Evolutionary conservation across 2,888 invertebrate genomes (phyloP).

Genomic region (Cephus rjabovi): DNA sequence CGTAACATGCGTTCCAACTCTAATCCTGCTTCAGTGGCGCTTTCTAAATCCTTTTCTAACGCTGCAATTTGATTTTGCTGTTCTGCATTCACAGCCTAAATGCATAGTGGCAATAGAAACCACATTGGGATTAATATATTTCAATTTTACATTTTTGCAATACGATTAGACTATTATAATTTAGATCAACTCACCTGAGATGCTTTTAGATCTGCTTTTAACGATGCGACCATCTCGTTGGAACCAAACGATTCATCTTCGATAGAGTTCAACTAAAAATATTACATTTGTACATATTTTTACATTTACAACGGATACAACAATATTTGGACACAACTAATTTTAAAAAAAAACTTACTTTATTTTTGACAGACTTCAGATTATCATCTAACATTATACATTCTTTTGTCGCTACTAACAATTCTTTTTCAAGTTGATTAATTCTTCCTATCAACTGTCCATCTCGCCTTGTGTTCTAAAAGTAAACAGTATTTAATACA

Average conservation of each 20-base stretch:
- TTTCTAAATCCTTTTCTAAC: constrained; percentile 81
- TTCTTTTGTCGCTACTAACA: constrained; percentile 72
- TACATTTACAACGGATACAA: background rate
- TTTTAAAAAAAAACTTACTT: constrained; percentile 43
- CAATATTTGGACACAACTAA: background rate
- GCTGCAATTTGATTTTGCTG: constrained; percentile 77
- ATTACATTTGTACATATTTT: background rate
- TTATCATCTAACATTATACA: constrained; percentile 70
- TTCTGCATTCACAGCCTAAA: constrained; percentile 59
- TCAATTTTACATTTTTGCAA: background rate
- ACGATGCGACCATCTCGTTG: constrained; percentile 77
- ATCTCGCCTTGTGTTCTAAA: constrained; percentile 76
- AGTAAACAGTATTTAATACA: constrained; percentile 4
- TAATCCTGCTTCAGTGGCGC: constrained; percentile 82
- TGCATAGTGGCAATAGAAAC: background rate
- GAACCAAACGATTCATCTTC: constrained; percentile 80
- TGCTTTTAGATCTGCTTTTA: constrained; percentile 75
- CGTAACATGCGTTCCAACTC: constrained; percentile 79
- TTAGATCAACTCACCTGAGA: constrained; percentile 55
- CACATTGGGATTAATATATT: background rate
- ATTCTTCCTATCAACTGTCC: constrained; percentile 77
- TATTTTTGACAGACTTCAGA: constrained; percentile 57
- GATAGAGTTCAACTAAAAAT: constrained; percentile 69
- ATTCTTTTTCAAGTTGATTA: constrained; percentile 74
- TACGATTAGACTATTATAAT: constrained; percentile 1